Conservation (phyloP, 2,113 vertebrate genomes). For the Felis catus region DNA sequence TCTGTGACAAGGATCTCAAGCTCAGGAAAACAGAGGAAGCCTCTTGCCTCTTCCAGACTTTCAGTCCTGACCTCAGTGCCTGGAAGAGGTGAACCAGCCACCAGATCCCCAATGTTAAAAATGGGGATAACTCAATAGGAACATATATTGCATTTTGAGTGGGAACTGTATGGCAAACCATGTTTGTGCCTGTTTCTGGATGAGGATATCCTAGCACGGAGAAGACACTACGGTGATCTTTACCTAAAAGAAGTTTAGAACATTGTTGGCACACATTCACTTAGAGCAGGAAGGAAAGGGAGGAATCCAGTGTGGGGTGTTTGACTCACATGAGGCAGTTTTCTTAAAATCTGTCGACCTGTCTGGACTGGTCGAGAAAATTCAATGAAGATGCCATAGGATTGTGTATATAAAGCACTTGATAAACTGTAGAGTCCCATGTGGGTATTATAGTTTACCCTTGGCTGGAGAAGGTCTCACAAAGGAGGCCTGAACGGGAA, state of each 20-base stretch:
- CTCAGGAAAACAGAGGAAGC: background rate
- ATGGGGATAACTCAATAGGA: background rate
- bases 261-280: rapidly evolving
- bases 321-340: background rate
- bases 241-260: background rate
- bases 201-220: no score
- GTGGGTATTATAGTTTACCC: no score
- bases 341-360: background rate
- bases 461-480: background rate
- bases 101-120: background rate
- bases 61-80: background rate
- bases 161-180: background rate
- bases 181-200: background rate
- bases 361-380: background rate
- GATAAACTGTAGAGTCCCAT: background rate
- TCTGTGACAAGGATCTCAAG: background rate
- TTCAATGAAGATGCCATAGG: background rate
- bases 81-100: background rate
- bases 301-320: background rate
- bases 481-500: background rate
- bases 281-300: background rate
- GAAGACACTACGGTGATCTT: background rate
- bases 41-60: background rate
- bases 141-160: background rate
- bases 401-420: background rate